A percentile compares a stretch with the other conserved stretches of the same genome.
phyloP scores from a whole-genome alignment of 2,797 vertebrate species.

The Sarcophilus harrisii region DNA sequence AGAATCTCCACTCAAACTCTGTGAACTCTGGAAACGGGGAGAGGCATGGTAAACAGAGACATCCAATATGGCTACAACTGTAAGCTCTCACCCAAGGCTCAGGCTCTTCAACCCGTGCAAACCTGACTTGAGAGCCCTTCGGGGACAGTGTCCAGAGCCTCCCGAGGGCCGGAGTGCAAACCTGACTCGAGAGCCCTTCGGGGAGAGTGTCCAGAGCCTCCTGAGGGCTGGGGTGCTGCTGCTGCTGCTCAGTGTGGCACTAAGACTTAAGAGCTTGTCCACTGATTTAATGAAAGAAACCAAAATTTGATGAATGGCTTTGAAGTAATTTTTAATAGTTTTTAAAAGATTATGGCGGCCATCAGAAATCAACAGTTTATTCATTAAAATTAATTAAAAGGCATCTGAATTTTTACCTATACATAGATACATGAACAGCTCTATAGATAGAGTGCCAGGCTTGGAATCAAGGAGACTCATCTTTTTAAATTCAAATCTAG shows the following conservation, averaged over 20 bases:
- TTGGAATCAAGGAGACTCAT: background rate
- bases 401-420: background rate
- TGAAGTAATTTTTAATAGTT: background rate
- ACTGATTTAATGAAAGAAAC: background rate
- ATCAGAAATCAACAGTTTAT: background rate
- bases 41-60: background rate
- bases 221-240: background rate
- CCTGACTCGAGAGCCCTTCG: background rate
- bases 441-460: background rate
- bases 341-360: background rate
- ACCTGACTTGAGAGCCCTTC: background rate
- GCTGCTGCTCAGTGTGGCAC: background rate
- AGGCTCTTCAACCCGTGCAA: too few relatives aligned
- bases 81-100: accelerated
- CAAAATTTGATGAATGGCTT: background rate
- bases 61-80: background rate
- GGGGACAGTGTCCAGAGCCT: background rate
- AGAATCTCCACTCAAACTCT: background rate
- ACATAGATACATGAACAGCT: background rate
- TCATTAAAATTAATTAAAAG: background rate
- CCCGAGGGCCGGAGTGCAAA: background rate
- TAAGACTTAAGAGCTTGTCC: background rate
- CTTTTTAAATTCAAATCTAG: background rate
- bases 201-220: background rate
- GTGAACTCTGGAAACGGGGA: conserved; percentile 34